Conservation (phyloP, 2,888 invertebrate species). For the Archips xylosteana region DNA sequence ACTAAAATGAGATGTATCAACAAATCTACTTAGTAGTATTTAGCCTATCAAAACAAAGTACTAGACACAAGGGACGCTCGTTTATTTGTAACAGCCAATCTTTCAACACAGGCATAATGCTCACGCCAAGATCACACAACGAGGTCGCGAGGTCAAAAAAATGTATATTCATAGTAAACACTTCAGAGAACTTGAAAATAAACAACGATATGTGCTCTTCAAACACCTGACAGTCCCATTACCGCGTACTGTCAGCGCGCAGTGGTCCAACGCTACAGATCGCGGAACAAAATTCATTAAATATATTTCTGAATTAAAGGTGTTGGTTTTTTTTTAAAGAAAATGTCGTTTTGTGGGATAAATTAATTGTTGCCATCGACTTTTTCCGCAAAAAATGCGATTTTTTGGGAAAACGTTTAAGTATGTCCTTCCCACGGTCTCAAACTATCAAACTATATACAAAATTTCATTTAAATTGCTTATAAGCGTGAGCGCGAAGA, state of each 20-base stretch:
- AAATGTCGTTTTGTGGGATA: too few relatives aligned
- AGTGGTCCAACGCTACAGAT: slow-evolving; percentile 46
- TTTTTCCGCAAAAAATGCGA: too few relatives aligned
- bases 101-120: slow-evolving; percentile 41
- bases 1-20: too few relatives aligned
- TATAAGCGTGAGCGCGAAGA: too few relatives aligned
- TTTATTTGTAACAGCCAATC: slow-evolving; percentile 48
- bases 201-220: slow-evolving; percentile 66
- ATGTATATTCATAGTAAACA: slow-evolving; percentile 55
- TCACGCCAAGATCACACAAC: slow-evolving; percentile 40
- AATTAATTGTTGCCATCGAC: too few relatives aligned
- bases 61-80: not conserved
- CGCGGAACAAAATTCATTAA: slow-evolving; percentile 28
- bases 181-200: slow-evolving; percentile 67
- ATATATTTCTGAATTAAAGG: not conserved
- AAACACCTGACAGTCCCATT: slow-evolving; percentile 78
- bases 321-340: too few relatives aligned
- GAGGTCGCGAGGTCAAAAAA: slow-evolving; percentile 60
- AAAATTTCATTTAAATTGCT: too few relatives aligned
- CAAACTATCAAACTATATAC: too few relatives aligned
- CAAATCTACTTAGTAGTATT: not conserved
- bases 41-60: not conserved
- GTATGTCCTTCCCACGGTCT: too few relatives aligned
- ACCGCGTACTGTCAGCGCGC: slow-evolving; percentile 70
- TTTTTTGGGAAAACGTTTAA: too few relatives aligned